These are phyloP conservation scores for Tetheella fluctuosa DNA, from an alignment of 2,888 invertebrate species.

Conservation along the genomic window DNA sequence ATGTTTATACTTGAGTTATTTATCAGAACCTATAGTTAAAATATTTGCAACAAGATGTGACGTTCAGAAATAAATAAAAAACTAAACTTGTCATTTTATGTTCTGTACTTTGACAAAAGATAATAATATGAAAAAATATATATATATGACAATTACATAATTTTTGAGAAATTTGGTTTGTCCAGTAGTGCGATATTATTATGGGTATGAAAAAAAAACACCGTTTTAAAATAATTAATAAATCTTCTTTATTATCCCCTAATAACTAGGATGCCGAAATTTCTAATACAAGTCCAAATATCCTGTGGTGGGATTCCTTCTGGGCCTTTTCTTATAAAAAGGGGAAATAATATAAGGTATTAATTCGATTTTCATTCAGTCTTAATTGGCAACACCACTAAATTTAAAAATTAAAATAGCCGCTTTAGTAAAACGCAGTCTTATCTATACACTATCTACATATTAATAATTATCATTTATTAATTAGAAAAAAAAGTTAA, in stretches of 20 bases:
- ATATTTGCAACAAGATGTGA: no score
- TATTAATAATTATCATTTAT: constrained; percentile 31
- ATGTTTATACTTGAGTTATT: no score
- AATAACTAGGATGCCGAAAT: constrained; percentile 46
- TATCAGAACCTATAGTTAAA: background rate
- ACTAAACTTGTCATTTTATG: no score
- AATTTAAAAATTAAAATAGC: constrained; percentile 41
- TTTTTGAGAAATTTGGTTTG: no score
- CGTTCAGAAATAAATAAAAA: background rate
- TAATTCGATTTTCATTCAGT: constrained; percentile 52
- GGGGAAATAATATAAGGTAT: constrained; percentile 30
- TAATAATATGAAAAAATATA: no score
- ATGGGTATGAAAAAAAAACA: constrained; percentile 27
- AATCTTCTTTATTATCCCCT: constrained; percentile 70
- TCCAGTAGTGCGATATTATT: no score
- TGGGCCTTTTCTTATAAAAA: constrained; percentile 41
- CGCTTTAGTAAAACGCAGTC: constrained; percentile 44
- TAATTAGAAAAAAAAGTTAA: constrained; percentile 23
- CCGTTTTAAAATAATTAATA: constrained; percentile 44
- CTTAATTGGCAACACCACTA: constrained; percentile 73
- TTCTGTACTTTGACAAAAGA: no score
- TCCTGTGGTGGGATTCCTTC: constrained; percentile 73
- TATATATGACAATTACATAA: no score
- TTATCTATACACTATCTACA: constrained; percentile 51
- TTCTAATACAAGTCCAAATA: constrained; percentile 47